phyloP scores from a whole-genome alignment of 1,140 invertebrate species.

The Aphelenchoides avenae region DNA sequence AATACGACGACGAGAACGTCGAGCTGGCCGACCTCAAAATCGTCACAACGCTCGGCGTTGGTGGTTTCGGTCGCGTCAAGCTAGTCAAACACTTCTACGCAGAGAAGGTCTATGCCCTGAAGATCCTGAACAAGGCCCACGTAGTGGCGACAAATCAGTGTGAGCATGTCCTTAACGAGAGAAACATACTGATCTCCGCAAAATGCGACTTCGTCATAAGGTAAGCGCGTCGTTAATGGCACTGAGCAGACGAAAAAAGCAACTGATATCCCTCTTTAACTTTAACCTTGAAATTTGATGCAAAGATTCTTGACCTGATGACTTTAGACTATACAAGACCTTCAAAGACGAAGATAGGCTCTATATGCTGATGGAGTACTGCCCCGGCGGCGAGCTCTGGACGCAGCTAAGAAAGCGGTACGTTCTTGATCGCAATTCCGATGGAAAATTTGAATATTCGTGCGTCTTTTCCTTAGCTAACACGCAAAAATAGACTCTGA shows the following conservation, averaged over 20 bases:
- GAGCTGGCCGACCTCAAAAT: slow-evolving; percentile 74
- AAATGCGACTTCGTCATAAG: no score
- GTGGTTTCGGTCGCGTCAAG: slow-evolving; percentile 86
- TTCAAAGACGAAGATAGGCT: slow-evolving; percentile 36
- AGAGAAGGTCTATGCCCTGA: slow-evolving; percentile 44
- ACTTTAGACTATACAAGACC: slow-evolving; percentile 64
- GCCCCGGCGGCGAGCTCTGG: slow-evolving; percentile 48
- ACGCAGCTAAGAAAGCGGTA: slow-evolving; percentile 64
- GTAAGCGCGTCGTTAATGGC: no score
- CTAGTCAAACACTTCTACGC: slow-evolving; percentile 61
- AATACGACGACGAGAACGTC: slow-evolving; percentile 70
- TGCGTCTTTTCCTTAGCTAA: no score
- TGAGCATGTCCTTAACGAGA: slow-evolving; percentile 46
- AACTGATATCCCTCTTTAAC: slow-evolving; percentile 34
- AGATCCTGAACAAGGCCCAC: slow-evolving; percentile 47
- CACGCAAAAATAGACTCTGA: no score
- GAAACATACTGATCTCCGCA: no score
- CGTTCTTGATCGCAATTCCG: no score
- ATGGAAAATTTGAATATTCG: no score
- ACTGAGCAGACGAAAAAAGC: no score
- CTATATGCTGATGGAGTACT: slow-evolving; percentile 51
- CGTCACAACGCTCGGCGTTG: slow-evolving; percentile 80
- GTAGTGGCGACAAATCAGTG: slow-evolving; percentile 46
- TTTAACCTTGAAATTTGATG: slow-evolving; percentile 59
- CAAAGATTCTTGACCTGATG: no score